phyloP scores from a whole-genome alignment of 2,797 vertebrate genomes.

The Chiloscyllium punctatum region DNA sequence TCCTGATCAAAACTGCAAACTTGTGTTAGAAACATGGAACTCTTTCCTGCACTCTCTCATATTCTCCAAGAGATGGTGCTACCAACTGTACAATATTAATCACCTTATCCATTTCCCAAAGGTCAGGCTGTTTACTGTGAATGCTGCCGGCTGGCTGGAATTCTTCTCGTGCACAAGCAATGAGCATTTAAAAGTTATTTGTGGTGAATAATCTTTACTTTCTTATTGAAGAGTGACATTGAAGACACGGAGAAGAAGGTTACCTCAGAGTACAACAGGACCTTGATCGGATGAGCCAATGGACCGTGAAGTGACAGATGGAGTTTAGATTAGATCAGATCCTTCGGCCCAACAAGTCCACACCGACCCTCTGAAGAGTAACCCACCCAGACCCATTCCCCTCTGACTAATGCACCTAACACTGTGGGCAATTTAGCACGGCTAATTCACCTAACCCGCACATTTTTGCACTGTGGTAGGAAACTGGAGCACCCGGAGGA shows the following conservation, averaged over 20 bases:
- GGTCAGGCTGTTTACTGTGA: neutral
- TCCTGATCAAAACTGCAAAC: constrained; percentile 56
- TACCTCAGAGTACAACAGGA: no score
- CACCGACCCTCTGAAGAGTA: no score
- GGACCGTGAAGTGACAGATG: no score
- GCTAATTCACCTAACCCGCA: no score
- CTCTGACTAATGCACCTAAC: no score
- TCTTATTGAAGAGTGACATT: neutral
- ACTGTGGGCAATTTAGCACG: no score
- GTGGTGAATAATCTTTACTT: neutral
- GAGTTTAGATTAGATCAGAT: no score
- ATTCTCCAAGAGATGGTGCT: neutral
- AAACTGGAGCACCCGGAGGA: no score
- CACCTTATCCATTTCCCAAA: neutral
- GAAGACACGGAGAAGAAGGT: neutral
- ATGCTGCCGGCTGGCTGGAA: neutral
- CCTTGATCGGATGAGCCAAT: no score
- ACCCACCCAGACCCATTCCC: no score
- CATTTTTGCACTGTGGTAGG: no score
- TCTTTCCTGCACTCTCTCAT: neutral
- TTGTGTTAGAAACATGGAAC: neutral
- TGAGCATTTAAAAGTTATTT: neutral
- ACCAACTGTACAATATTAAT: neutral
- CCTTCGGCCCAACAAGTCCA: no score
- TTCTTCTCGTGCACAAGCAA: neutral